These are phyloP conservation scores for Drosophila nigrodunni DNA, from an alignment of 1,140 invertebrate genomes.

Conservation along the genomic window DNA sequence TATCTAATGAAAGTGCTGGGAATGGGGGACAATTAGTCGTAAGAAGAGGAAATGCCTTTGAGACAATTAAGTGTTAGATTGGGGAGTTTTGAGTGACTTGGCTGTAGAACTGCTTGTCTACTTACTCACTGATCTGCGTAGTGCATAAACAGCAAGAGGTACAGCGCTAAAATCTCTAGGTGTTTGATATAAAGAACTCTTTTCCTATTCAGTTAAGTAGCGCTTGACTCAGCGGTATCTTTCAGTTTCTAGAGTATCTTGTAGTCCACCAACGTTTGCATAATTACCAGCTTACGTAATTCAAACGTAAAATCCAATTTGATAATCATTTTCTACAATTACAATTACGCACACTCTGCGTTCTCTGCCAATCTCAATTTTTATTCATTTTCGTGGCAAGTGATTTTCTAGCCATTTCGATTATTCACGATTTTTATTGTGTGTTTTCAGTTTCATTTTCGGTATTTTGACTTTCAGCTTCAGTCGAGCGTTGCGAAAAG, in stretches of 20 bases:
- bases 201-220: too few species aligned
- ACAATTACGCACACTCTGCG: slow-evolving; percentile 32
- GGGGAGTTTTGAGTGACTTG: too few species aligned
- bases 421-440: slow-evolving; percentile 16
- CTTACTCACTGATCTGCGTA: too few species aligned
- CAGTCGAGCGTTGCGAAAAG: slow-evolving; percentile 48
- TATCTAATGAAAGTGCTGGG: neutral
- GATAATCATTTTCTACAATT: slow-evolving; percentile 30
- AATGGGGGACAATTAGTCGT: neutral
- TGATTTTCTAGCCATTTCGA: slow-evolving; percentile 37
- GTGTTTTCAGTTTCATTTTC: slow-evolving; percentile 23
- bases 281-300: slow-evolving; percentile 30
- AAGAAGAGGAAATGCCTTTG: too few species aligned
- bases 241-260: neutral
- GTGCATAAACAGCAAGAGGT: too few species aligned
- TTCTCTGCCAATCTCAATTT: slow-evolving; percentile 24
- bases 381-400: slow-evolving; percentile 44
- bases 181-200: too few species aligned
- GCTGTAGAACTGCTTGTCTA: too few species aligned
- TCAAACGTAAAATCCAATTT: slow-evolving; percentile 23
- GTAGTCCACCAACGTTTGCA: neutral
- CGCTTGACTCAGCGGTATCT: too few species aligned
- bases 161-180: too few species aligned
- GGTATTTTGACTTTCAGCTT: slow-evolving; percentile 33
- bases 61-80: too few species aligned